A percentile compares a stretch with the other conserved stretches of the same genome.
phyloP scores from a whole-genome alignment of 2,888 invertebrate genomes.

The Liodrosophila aerea region DNA sequence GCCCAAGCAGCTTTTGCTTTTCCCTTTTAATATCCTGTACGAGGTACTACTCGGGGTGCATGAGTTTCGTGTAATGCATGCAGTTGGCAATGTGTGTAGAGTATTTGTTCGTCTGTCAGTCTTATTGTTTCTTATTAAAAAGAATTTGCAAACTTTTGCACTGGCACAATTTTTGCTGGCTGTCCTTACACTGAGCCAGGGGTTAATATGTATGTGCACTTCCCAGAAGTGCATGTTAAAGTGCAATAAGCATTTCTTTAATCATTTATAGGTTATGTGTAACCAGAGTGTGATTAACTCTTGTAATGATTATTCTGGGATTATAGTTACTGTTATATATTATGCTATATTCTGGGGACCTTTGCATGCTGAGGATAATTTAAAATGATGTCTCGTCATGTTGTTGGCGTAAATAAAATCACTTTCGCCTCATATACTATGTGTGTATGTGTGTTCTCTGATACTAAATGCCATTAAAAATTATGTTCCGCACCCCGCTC shows the following conservation, averaged over 20 bases:
- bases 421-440: conserved; percentile 52
- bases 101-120: no score
- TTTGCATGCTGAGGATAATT: conserved; percentile 28
- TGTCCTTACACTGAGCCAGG: conserved; percentile 27
- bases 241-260: conserved; percentile 20
- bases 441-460: conserved; percentile 5
- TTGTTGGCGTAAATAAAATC: conserved; percentile 55
- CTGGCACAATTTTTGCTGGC: conserved; percentile 53
- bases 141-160: conserved; percentile 29
- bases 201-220: conserved; percentile 10
- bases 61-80: no score
- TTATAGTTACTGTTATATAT: no score
- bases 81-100: no score
- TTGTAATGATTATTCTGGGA: no score
- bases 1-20: conserved; percentile 31
- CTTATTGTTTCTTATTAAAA: neutral
- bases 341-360: no score
- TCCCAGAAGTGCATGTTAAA: conserved; percentile 17
- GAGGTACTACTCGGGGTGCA: neutral
- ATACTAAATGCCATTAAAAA: conserved; percentile 62
- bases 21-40: conserved; percentile 34
- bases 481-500: conserved; percentile 36
- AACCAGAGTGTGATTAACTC: no score
- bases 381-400: conserved; percentile 35
- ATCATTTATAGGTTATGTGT: conserved; percentile 11